Percentiles rank a stretch among this genome's conserved stretches.
Evolutionary conservation across 2,797 vertebrate genomes (phyloP).

Genomic region (Numenius phaeopus): DNA sequence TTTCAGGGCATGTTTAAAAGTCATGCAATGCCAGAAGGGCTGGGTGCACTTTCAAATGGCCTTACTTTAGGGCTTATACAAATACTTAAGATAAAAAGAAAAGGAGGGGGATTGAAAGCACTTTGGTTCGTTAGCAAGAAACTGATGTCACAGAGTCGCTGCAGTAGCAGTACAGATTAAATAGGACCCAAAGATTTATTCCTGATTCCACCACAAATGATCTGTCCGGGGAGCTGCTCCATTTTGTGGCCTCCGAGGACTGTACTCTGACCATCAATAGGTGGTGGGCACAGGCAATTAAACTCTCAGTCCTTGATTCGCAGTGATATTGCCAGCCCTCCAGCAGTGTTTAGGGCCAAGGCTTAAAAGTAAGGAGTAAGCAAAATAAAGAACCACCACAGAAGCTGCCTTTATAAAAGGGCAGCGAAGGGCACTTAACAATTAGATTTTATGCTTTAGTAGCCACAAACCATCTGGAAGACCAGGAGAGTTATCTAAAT

Average conservation of each 20-base stretch:
- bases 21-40: neutral
- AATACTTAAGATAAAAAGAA: neutral
- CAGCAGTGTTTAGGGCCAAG: neutral
- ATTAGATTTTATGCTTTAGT: neutral
- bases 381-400: neutral
- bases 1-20: neutral
- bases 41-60: neutral
- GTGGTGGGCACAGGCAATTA: neutral
- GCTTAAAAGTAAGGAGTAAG: neutral
- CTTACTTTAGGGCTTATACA: neutral
- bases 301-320: neutral
- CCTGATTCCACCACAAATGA: neutral
- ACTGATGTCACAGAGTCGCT: neutral
- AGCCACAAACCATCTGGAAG: neutral
- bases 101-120: neutral
- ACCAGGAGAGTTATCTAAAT: neutral
- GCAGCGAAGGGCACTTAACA: neutral
- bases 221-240: neutral
- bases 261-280: neutral
- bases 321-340: neutral
- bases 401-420: neutral
- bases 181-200: neutral
- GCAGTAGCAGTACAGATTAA: neutral
- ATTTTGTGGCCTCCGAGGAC: neutral
- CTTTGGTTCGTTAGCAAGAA: neutral